A percentile compares a stretch with the other conserved stretches of the same genome.
These are phyloP conservation scores for Rhinichthys klamathensis DNA, from an alignment of 2,113 vertebrate genomes.

Conservation along the genomic window DNA sequence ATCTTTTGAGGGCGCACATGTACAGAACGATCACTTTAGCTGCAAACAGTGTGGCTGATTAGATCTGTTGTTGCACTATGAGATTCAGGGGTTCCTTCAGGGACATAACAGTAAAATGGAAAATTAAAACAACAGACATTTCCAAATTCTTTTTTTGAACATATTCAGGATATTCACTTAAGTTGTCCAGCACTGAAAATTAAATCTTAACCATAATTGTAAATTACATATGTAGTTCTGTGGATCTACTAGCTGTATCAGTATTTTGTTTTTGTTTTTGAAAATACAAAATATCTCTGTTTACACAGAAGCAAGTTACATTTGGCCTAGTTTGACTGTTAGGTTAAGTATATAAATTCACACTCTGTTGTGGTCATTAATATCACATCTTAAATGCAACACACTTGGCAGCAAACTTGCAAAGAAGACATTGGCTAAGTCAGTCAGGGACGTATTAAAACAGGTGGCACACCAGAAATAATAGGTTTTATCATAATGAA, in stretches of 20 bases:
- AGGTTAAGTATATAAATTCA: conserved; percentile 8
- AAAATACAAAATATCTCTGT: neutral
- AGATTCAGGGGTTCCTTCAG: conserved; percentile 55
- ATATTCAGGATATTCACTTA: neutral
- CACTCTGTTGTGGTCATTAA: conserved; percentile 13
- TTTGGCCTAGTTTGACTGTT: conserved; percentile 24
- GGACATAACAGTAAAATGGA: neutral
- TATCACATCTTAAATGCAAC: conserved; percentile 26
- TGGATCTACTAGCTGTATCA: neutral
- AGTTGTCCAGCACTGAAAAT: neutral
- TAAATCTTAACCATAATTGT: neutral
- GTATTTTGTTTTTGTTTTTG: no score
- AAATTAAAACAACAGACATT: conserved; percentile 60
- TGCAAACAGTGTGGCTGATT: conserved; percentile 56
- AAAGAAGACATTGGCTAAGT: neutral
- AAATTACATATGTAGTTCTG: neutral
- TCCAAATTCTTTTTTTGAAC: conserved; percentile 51
- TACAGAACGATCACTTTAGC: neutral
- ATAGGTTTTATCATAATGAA: neutral
- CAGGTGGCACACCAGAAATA: conserved; percentile 8
- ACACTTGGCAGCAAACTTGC: neutral
- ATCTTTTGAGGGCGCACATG: neutral
- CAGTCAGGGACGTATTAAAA: neutral
- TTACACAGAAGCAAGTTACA: conserved; percentile 1
- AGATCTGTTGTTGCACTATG: conserved; percentile 66